These are phyloP conservation scores for Leucoraja ocellata DNA, from an alignment of 2,797 vertebrate genomes.

Conservation along the genomic window DNA sequence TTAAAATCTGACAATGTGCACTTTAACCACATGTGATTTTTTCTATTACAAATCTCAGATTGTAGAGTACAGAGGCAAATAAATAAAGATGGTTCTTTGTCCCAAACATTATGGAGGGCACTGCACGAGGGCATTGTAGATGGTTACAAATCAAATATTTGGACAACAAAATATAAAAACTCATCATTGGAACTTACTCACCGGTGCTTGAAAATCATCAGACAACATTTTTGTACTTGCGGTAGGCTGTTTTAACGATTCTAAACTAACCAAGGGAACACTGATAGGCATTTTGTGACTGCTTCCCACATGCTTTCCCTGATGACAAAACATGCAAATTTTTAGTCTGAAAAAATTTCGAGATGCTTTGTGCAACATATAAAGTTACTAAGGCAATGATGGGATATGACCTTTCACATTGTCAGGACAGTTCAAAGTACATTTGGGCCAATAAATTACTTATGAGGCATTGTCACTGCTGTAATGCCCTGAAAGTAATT, in stretches of 20 bases:
- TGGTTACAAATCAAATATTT: too few relatives aligned
- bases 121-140: too few relatives aligned
- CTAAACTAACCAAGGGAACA: not conserved
- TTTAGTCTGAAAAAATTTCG: not conserved
- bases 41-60: too few relatives aligned
- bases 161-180: not conserved
- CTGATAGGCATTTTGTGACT: slow-evolving; percentile 24
- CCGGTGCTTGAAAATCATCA: slow-evolving; percentile 48
- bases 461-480: not conserved
- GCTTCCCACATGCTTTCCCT: not conserved
- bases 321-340: not conserved
- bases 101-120: too few relatives aligned
- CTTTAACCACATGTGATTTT: too few relatives aligned
- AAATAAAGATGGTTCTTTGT: too few relatives aligned
- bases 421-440: not conserved
- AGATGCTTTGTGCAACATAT: not conserved
- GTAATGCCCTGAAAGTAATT: not conserved
- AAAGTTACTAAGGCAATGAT: not conserved
- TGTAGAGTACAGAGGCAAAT: too few relatives aligned
- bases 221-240: slow-evolving; percentile 53
- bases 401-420: not conserved
- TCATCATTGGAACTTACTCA: slow-evolving; percentile 44
- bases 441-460: not conserved
- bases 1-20: too few relatives aligned
- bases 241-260: slow-evolving; percentile 49